These are phyloP conservation scores for Selenia dentaria DNA, from an alignment of 2,888 invertebrate species.

Conservation along the genomic window DNA sequence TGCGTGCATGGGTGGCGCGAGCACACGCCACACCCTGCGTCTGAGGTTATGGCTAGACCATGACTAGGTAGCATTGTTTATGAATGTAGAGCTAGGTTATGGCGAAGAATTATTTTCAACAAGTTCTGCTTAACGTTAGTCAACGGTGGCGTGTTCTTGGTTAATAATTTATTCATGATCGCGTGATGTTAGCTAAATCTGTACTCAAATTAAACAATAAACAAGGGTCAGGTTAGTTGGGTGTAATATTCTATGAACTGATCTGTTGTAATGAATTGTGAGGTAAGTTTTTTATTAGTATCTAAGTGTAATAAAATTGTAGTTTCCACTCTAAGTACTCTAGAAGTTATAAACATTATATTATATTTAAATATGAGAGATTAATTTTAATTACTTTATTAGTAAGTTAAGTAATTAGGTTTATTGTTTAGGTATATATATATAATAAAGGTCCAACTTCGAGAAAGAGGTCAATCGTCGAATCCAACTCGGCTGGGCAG, in stretches of 20 bases:
- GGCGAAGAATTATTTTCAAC: constrained; percentile 16
- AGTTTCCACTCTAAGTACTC: too few species aligned
- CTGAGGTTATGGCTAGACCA: constrained; percentile 8
- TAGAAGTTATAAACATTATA: too few species aligned
- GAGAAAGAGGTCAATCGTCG: too few species aligned
- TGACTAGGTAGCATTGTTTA: constrained; percentile 8
- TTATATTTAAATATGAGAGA: too few species aligned
- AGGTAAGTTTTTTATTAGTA: too few species aligned
- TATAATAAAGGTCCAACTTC: too few species aligned
- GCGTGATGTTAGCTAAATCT: constrained; percentile 7
- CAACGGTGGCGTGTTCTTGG: constrained; percentile 7
- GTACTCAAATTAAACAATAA: constrained; percentile 1
- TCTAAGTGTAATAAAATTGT: too few species aligned
- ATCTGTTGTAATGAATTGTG: neutral
- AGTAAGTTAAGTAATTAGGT: too few species aligned
- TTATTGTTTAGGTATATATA: too few species aligned
- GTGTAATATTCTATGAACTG: neutral
- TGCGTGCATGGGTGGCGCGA: constrained; percentile 2
- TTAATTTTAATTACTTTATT: too few species aligned
- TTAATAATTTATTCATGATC: constrained; percentile 7
- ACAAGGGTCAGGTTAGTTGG: neutral
- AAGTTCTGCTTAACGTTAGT: constrained; percentile 17
- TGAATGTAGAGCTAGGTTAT: constrained; percentile 19
- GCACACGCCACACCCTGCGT: neutral
- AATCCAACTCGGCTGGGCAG: too few species aligned